Evolutionary conservation across 2,888 invertebrate species (phyloP).

Genomic region (Synanthedon myopaeformis): DNA sequence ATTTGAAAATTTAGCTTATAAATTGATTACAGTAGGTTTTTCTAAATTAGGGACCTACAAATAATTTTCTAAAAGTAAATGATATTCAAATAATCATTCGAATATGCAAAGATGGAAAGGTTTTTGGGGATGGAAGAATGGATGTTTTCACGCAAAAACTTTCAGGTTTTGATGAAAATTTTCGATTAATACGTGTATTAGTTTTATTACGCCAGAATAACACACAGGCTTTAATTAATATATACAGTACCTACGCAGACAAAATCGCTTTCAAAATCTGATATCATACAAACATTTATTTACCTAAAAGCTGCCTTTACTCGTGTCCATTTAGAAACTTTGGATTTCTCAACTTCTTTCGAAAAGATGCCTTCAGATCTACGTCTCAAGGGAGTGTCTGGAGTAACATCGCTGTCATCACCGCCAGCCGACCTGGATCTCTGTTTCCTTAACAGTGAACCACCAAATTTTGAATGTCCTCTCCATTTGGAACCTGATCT

Average conservation of each 20-base stretch:
- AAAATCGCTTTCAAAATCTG: slow-evolving; percentile 2
- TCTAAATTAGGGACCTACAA: background rate
- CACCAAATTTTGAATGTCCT: slow-evolving; percentile 51
- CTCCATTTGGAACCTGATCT: slow-evolving; percentile 65
- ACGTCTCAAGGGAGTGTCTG: slow-evolving; percentile 46
- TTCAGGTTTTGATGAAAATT: background rate
- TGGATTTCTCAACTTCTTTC: slow-evolving; percentile 66
- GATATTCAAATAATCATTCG: no score
- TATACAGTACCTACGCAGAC: slow-evolving; percentile 1
- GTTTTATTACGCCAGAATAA: slow-evolving; percentile 3
- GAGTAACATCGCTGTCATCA: slow-evolving; percentile 65
- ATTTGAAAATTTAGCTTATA: background rate
- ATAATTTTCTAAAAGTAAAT: no score
- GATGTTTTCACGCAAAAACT: no score
- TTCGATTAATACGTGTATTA: background rate
- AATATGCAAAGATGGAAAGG: no score
- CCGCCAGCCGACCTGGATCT: slow-evolving; percentile 77
- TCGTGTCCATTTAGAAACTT: slow-evolving; percentile 88
- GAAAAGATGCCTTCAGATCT: slow-evolving; percentile 50
- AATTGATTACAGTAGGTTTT: background rate
- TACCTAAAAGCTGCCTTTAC: slow-evolving; percentile 90
- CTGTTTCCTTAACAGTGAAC: slow-evolving; percentile 68
- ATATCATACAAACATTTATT: slow-evolving; percentile 39
- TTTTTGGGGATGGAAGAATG: no score
- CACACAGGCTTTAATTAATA: slow-evolving; percentile 1